Conservation (phyloP, 1,140 invertebrate genomes). For the Zophobas morio region DNA sequence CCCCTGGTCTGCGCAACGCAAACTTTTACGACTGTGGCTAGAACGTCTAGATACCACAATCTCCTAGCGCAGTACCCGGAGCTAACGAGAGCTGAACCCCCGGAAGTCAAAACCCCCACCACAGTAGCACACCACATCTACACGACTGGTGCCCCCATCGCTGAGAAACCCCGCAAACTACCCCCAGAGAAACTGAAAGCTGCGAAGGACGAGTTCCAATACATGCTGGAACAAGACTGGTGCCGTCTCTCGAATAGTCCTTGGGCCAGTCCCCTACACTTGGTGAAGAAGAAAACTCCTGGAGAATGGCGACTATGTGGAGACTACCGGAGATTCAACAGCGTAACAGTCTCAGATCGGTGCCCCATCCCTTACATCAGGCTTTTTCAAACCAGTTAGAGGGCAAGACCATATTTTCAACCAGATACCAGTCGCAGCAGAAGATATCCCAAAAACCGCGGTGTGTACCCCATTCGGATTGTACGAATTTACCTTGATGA, state of each 20-base stretch:
- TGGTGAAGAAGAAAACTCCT: conserved; percentile 65
- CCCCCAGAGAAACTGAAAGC: conserved; percentile 59
- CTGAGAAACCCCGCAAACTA: conserved; percentile 61
- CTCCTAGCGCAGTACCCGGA: conserved; percentile 37
- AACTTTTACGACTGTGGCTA: conserved; percentile 6
- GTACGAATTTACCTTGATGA: conserved; percentile 66
- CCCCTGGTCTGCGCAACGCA: neutral
- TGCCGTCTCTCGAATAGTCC: conserved; percentile 59
- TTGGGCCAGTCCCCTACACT: conserved; percentile 57
- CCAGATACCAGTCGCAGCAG: conserved; percentile 64
- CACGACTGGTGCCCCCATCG: conserved; percentile 63
- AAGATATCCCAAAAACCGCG: conserved; percentile 64
- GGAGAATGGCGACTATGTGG: conserved; percentile 65
- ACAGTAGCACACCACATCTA: conserved; percentile 51
- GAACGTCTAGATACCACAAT: neutral
- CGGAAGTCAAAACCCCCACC: neutral
- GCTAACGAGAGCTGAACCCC: conserved; percentile 40
- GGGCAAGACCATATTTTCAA: conserved; percentile 67
- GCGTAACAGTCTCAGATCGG: conserved; percentile 65
- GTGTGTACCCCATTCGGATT: too few relatives aligned
- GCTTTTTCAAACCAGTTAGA: conserved; percentile 63
- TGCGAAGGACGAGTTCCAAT: conserved; percentile 60
- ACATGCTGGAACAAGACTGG: conserved; percentile 56
- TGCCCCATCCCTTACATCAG: conserved; percentile 62
- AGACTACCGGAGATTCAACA: conserved; percentile 69